These are phyloP conservation scores for Dendrolimus kikuchii DNA, from an alignment of 1,140 invertebrate species.

Conservation along the genomic window DNA sequence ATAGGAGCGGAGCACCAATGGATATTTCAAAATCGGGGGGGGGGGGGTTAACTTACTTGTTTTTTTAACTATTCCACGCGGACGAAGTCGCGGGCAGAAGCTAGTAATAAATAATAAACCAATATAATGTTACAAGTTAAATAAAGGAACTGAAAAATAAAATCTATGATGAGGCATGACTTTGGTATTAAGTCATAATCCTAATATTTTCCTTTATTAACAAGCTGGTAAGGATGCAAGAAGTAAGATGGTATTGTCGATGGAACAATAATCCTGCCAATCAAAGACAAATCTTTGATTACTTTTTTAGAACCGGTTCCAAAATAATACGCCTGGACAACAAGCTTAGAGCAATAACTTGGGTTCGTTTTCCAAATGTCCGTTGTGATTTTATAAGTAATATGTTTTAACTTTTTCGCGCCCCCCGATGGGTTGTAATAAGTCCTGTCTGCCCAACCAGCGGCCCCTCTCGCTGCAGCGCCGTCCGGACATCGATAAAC, in stretches of 20 bases:
- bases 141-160: too few relatives aligned
- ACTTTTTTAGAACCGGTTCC: constrained; percentile 36
- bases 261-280: constrained; percentile 27
- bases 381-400: constrained; percentile 31
- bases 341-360: constrained; percentile 47
- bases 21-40: too few relatives aligned
- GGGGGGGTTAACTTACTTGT: too few relatives aligned
- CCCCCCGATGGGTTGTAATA: constrained; percentile 42
- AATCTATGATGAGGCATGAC: background rate
- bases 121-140: too few relatives aligned
- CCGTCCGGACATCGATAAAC: constrained; percentile 35
- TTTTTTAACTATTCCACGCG: too few relatives aligned
- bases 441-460: constrained; percentile 35
- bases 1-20: too few relatives aligned
- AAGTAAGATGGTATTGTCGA: constrained; percentile 38
- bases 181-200: background rate
- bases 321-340: constrained; percentile 44
- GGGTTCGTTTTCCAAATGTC: constrained; percentile 34
- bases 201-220: constrained; percentile 41
- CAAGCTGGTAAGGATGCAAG: constrained; percentile 31
- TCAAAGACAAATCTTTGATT: constrained; percentile 25
- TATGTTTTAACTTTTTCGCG: constrained; percentile 32
- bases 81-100: too few relatives aligned
- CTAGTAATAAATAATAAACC: too few relatives aligned
- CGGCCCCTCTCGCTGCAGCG: constrained; percentile 24